These are phyloP conservation scores for Thereva unica DNA, from an alignment of 2,888 invertebrate species.

Conservation along the genomic window DNA sequence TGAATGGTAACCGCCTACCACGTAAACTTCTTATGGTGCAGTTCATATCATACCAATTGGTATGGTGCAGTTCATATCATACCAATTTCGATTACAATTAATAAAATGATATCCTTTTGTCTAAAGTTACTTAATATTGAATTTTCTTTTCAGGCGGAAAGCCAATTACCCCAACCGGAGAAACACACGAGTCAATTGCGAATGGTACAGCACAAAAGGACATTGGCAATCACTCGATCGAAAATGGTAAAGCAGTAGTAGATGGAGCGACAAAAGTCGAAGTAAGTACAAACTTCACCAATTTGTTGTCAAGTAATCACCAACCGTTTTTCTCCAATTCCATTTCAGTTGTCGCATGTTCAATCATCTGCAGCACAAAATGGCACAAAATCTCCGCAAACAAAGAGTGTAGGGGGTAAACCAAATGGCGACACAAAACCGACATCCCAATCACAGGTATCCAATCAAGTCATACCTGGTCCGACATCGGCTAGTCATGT, in stretches of 20 bases:
- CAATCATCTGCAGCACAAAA: constrained; percentile 56
- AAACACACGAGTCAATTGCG: constrained; percentile 47
- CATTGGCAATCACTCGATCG: constrained; percentile 49
- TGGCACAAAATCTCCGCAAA: constrained; percentile 57
- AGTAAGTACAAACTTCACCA: constrained; percentile 47
- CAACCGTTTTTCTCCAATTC: constrained; percentile 12
- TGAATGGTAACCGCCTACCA: no score
- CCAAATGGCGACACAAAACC: constrained; percentile 41
- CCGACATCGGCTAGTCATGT: constrained; percentile 87
- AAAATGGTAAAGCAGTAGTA: constrained; percentile 55
- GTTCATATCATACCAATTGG: no score
- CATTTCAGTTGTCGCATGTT: constrained; percentile 54
- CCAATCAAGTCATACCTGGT: constrained; percentile 69
- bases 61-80: background rate
- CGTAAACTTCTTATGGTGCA: no score
- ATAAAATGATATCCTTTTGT: background rate
- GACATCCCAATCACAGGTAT: constrained; percentile 58
- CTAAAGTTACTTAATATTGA: background rate
- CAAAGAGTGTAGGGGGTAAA: constrained; percentile 46
- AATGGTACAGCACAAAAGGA: constrained; percentile 49
- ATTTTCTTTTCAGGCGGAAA: constrained; percentile 53
- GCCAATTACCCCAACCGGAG: constrained; percentile 58
- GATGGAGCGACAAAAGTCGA: constrained; percentile 57
- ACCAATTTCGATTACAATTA: background rate
- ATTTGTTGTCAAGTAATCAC: background rate